These are phyloP conservation scores for Drosophila nr. medialis DNA, from an alignment of 2,888 invertebrate species.

Conservation along the genomic window DNA sequence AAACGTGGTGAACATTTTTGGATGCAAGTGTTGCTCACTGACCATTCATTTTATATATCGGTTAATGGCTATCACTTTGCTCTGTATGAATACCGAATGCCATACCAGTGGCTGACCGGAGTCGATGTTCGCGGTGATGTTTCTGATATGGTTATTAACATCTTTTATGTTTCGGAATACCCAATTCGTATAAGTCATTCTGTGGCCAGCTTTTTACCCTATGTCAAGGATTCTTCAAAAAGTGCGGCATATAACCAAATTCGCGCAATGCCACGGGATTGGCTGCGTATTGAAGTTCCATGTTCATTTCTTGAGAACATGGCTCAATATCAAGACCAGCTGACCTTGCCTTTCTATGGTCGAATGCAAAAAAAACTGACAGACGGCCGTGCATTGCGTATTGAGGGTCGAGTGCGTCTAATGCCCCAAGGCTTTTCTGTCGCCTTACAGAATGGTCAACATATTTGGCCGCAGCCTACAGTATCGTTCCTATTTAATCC, in stretches of 20 bases:
- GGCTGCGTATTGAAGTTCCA: constrained; percentile 25
- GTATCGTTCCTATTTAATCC: constrained; percentile 91
- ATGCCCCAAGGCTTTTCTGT: constrained; percentile 90
- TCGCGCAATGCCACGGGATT: constrained; percentile 15
- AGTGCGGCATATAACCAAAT: background rate
- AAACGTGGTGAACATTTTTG: constrained; percentile 77
- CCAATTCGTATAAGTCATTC: constrained; percentile 65
- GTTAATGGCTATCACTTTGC: constrained; percentile 90
- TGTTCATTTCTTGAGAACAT: constrained; percentile 6
- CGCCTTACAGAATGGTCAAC: constrained; percentile 88
- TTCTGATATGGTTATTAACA: constrained; percentile 86
- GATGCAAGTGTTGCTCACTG: constrained; percentile 87
- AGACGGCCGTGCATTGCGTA: constrained; percentile 85
- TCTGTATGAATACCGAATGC: constrained; percentile 87
- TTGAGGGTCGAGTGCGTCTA: constrained; percentile 88
- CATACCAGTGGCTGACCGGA: constrained; percentile 86
- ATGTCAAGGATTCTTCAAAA: background rate
- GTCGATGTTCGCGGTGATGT: constrained; percentile 88
- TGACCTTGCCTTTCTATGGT: constrained; percentile 83
- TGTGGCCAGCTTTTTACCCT: constrained; percentile 21
- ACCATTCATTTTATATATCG: constrained; percentile 87
- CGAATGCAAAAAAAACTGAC: constrained; percentile 79
- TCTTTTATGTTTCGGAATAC: constrained; percentile 66
- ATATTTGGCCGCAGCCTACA: constrained; percentile 89
- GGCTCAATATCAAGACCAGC: background rate